phyloP scores from a whole-genome alignment of 2,113 vertebrate species.

The Butorides virescens region DNA sequence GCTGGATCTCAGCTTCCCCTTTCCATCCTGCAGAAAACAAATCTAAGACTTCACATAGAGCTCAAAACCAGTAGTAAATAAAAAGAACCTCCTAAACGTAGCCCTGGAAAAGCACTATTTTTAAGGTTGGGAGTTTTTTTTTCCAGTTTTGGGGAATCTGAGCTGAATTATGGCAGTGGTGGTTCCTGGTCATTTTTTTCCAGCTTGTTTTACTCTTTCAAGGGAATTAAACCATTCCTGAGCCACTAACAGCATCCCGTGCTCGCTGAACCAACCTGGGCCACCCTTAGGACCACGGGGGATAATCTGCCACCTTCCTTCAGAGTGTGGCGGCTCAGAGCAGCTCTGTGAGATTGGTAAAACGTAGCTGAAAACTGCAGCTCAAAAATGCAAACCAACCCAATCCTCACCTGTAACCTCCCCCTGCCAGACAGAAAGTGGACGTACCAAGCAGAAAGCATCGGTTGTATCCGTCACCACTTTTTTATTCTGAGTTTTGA shows the following conservation, averaged over 20 bases:
- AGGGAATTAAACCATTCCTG: neutral
- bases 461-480: neutral
- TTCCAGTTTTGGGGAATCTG: neutral
- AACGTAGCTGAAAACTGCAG: neutral
- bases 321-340: neutral
- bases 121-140: neutral
- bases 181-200: neutral
- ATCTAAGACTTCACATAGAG: accelerated
- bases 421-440: neutral
- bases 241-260: neutral
- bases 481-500: neutral
- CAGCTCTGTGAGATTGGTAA: neutral
- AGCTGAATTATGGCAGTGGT: neutral
- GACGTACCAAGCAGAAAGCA: neutral
- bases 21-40: neutral
- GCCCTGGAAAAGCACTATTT: neutral
- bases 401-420: neutral
- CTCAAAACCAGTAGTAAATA: neutral
- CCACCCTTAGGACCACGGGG: neutral
- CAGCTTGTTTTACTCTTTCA: neutral
- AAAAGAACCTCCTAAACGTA: neutral
- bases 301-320: neutral
- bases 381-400: neutral
- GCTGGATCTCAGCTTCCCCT: neutral
- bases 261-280: neutral